These are phyloP conservation scores for Monochamus saltuarius DNA, from an alignment of 1,140 invertebrate species.

Conservation along the genomic window DNA sequence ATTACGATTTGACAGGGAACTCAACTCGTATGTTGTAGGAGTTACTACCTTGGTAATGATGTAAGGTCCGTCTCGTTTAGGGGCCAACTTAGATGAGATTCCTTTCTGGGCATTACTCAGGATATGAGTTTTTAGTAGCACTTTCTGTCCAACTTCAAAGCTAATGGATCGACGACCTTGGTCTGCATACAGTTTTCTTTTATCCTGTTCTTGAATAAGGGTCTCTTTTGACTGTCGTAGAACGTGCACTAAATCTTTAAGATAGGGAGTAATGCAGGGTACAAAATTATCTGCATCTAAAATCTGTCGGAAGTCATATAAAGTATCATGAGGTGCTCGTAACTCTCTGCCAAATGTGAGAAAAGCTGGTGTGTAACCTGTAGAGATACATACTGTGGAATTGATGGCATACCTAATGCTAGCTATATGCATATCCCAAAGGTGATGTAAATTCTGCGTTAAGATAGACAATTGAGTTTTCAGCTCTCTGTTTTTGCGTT, in stretches of 20 bases:
- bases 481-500: slow-evolving; percentile 52
- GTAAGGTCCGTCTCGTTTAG: slow-evolving; percentile 38
- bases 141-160: slow-evolving; percentile 15
- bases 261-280: slow-evolving; percentile 41
- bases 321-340: slow-evolving; percentile 27
- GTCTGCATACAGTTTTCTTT: slow-evolving; percentile 3
- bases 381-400: slow-evolving; percentile 44
- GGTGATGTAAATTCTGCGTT: slow-evolving; percentile 43
- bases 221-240: slow-evolving; percentile 6
- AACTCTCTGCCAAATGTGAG: slow-evolving; percentile 50
- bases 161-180: no score
- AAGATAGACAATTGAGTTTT: slow-evolving; percentile 49
- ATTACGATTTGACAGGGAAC: background rate
- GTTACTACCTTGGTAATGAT: slow-evolving; percentile 6
- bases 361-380: slow-evolving; percentile 45
- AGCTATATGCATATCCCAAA: slow-evolving; percentile 44
- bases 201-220: slow-evolving; percentile 14
- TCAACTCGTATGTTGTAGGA: no score
- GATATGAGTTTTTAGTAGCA: slow-evolving; percentile 29
- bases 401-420: slow-evolving; percentile 43
- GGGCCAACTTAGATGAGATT: slow-evolving; percentile 34
- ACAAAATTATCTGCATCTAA: slow-evolving; percentile 43
- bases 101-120: slow-evolving; percentile 30
- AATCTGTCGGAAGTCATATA: slow-evolving; percentile 36
- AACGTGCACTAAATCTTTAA: slow-evolving; percentile 14